Conservation (phyloP, 2,797 vertebrate species). For the Poeciliopsis presidionis region DNA sequence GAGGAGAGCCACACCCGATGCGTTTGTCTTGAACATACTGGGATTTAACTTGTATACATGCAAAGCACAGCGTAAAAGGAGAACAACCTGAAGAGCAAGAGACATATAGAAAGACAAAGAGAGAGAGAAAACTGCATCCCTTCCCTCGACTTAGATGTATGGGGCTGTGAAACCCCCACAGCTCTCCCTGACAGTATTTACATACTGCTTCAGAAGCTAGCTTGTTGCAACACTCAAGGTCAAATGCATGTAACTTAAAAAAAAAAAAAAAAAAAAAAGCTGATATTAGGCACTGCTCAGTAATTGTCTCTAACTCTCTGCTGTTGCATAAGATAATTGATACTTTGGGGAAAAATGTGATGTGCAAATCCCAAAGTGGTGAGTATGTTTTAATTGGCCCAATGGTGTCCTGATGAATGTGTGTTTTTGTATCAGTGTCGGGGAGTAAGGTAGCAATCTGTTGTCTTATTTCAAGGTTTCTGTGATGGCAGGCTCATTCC, state of each 20-base stretch:
- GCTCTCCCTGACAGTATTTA: conserved; percentile 62
- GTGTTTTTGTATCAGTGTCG: conserved; percentile 5
- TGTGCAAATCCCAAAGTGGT: conserved; percentile 56
- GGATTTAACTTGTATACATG: conserved; percentile 54
- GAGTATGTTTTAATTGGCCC: conserved; percentile 64
- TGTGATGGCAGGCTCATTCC: background rate
- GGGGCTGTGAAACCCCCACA: conserved; percentile 63
- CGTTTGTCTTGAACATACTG: conserved; percentile 32
- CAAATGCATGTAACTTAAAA: conserved; percentile 64
- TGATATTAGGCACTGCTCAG: conserved; percentile 22
- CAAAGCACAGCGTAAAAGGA: conserved; percentile 49
- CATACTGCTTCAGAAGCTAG: conserved; percentile 58
- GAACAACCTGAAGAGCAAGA: conserved; percentile 38
- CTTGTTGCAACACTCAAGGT: conserved; percentile 71
- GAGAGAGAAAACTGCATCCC: conserved; percentile 26
- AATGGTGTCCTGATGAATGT: conserved; percentile 40
- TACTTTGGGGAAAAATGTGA: conserved; percentile 53
- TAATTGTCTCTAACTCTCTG: conserved; percentile 26
- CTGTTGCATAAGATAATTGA: conserved; percentile 61
- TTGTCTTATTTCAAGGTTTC: conserved; percentile 17
- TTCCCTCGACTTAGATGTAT: conserved; percentile 60
- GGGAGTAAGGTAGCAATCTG: conserved; percentile 5
- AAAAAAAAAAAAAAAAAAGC: conserved; percentile 44
- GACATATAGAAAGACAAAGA: conserved; percentile 22
- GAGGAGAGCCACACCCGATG: conserved; percentile 13